Percentiles rank a stretch among this genome's conserved stretches.
These are phyloP conservation scores for Mythimna loreyi DNA, from an alignment of 2,888 invertebrate genomes.

Conservation along the genomic window DNA sequence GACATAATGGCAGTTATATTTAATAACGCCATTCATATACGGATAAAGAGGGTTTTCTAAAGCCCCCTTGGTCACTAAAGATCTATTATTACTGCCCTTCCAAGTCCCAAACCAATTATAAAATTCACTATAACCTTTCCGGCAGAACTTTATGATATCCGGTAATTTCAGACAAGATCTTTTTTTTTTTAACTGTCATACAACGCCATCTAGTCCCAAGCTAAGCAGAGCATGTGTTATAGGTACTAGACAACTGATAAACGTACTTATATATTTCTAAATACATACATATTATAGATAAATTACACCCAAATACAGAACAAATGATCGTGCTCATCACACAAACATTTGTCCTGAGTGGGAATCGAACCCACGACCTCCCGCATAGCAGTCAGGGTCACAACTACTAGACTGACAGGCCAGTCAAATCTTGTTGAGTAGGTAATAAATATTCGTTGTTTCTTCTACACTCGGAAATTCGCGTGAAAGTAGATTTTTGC, in stretches of 20 bases:
- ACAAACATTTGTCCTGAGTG: no score
- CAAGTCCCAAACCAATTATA: conserved; percentile 37
- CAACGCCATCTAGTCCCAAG: no score
- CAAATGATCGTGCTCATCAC: no score
- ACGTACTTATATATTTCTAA: no score
- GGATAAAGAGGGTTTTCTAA: conserved; percentile 4
- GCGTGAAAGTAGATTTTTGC: conserved; percentile 34
- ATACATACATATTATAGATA: no score
- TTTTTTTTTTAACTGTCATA: no score
- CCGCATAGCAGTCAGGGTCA: no score
- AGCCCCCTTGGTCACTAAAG: conserved; percentile 14
- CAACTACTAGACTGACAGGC: no score
- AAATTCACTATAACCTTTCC: conserved; percentile 1
- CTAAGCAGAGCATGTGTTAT: no score
- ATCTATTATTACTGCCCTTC: conserved; percentile 27
- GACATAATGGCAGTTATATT: conserved; percentile 23
- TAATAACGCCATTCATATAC: conserved; percentile 29
- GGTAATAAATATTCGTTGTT: conserved; percentile 10
- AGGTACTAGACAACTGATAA: no score
- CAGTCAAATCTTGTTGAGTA: background rate
- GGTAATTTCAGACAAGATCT: conserved; percentile 4
- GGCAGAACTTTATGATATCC: background rate
- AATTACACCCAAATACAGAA: no score
- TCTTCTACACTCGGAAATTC: conserved; percentile 14
- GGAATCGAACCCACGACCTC: no score